Percentiles rank a stretch among this genome's conserved stretches.
These are phyloP conservation scores for Epirrita christyi DNA, from an alignment of 2,888 invertebrate species.

Conservation along the genomic window DNA sequence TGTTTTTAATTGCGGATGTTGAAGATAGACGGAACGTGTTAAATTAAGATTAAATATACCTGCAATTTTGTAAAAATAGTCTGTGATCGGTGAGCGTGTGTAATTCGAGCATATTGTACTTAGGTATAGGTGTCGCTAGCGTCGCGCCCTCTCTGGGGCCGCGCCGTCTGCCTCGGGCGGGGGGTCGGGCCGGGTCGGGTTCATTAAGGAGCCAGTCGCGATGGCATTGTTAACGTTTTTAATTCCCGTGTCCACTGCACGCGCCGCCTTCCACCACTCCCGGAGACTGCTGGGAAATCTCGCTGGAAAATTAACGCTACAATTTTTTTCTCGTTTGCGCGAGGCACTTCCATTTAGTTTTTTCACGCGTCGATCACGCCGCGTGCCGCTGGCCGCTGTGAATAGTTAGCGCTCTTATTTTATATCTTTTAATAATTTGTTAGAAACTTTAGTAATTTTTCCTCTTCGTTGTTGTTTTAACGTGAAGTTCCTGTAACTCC, in stretches of 20 bases:
- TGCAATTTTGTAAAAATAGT: conserved; percentile 25
- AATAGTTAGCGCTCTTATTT: conserved; percentile 69
- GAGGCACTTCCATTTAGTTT: conserved; percentile 77
- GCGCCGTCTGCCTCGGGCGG: conserved; percentile 22
- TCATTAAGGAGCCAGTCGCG: conserved; percentile 77
- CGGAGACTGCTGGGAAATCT: conserved; percentile 80
- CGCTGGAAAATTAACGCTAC: conserved; percentile 82
- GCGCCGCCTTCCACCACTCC: conserved; percentile 64
- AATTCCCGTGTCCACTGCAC: conserved; percentile 83
- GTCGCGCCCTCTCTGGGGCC: conserved; percentile 19
- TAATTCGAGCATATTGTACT: conserved; percentile 43
- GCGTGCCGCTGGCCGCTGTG: too few relatives aligned
- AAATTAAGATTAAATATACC: conserved; percentile 27
- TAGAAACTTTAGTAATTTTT: conserved; percentile 59
- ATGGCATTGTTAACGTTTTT: conserved; percentile 81
- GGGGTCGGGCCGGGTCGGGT: conserved; percentile 56
- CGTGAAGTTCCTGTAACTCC: conserved; percentile 28
- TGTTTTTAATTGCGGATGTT: conserved; percentile 31
- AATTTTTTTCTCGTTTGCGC: conserved; percentile 75
- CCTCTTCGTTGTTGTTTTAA: conserved; percentile 39
- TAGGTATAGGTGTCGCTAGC: conserved; percentile 32
- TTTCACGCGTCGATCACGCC: conserved; percentile 77
- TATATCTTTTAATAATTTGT: conserved; percentile 54
- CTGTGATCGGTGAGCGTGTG: conserved; percentile 38
- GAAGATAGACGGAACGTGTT: conserved; percentile 30